These are phyloP conservation scores for Paguma larvata DNA, from an alignment of 2,797 vertebrate genomes.

Conservation along the genomic window DNA sequence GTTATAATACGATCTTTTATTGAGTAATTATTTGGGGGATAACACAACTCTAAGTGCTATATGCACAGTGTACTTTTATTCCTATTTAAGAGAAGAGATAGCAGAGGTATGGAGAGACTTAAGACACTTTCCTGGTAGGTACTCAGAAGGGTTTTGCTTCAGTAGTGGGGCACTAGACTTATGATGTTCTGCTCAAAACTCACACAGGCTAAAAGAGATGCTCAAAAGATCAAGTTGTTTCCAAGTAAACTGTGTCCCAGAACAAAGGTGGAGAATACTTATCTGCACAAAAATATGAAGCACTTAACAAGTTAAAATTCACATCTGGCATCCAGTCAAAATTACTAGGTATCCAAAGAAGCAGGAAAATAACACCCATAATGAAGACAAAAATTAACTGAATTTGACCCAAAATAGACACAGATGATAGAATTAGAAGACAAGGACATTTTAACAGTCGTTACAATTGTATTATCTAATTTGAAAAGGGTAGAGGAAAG, in stretches of 20 bases:
- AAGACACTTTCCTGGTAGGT: neutral
- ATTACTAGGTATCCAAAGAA: neutral
- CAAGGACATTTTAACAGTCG: neutral
- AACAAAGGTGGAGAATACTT: constrained; percentile 26
- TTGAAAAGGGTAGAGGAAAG: neutral
- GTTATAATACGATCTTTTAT: constrained; percentile 7
- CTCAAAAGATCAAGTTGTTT: neutral
- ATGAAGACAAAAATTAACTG: neutral
- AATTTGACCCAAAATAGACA: neutral
- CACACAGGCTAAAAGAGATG: neutral
- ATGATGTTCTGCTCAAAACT: neutral
- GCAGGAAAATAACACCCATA: neutral
- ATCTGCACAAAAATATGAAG: neutral
- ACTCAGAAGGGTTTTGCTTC: neutral
- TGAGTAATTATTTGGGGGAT: neutral
- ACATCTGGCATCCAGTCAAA: neutral
- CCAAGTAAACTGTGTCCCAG: neutral
- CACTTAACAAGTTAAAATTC: neutral
- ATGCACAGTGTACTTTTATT: neutral
- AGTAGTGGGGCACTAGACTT: neutral
- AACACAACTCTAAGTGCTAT: constrained; percentile 5
- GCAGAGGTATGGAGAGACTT: neutral
- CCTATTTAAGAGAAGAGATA: constrained; percentile 24
- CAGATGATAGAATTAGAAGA: neutral
- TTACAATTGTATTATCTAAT: neutral